phyloP scores from a whole-genome alignment of 1,140 invertebrate species.

The Ganaspis sp. region DNA sequence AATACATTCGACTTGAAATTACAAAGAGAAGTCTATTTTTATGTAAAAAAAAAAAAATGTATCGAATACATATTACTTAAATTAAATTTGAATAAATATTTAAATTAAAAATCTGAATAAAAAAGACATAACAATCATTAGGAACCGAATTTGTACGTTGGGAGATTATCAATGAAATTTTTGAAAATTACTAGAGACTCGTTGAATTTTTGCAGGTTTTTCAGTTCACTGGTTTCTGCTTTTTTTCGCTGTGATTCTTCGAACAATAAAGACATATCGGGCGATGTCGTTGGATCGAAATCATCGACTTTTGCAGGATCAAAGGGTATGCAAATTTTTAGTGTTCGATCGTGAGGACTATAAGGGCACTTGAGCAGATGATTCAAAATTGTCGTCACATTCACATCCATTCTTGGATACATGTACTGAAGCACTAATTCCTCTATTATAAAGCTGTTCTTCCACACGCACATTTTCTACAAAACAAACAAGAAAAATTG shows the following conservation, averaged over 20 bases:
- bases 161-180: background rate
- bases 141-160: background rate
- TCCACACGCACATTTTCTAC: conserved; percentile 66
- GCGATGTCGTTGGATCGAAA: conserved; percentile 80
- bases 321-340: conserved; percentile 93
- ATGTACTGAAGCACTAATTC: conserved; percentile 90
- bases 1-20: too few relatives aligned
- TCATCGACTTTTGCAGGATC: conserved; percentile 83
- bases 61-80: too few relatives aligned
- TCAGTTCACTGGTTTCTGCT: background rate
- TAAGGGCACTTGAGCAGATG: conserved; percentile 99
- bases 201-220: background rate
- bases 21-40: too few relatives aligned
- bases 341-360: conserved; percentile 98
- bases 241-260: background rate
- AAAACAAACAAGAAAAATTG: conserved; percentile 39
- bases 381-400: conserved; percentile 96
- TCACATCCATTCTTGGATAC: conserved; percentile 96
- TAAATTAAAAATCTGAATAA: background rate
- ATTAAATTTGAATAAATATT: background rate
- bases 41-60: too few relatives aligned
- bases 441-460: conserved; percentile 79
- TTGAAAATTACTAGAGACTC: background rate
- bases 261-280: background rate
- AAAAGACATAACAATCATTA: background rate